Base-by-base conservation (phyloP, 2,113 vertebrate genomes). In the Nyctibius bracteatus region DNA sequence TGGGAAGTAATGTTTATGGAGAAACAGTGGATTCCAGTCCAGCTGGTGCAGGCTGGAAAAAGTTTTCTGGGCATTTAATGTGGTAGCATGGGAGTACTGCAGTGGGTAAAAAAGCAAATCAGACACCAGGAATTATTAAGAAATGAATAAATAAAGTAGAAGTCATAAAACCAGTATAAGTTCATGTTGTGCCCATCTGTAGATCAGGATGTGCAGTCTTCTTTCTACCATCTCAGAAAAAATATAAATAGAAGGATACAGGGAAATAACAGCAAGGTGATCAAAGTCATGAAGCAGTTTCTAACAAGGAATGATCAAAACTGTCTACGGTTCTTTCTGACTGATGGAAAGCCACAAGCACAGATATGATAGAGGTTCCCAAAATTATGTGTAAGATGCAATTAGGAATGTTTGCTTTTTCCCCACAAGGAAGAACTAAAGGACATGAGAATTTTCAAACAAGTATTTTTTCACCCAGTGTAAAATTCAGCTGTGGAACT, bases 221-320 rank as follows among this genome's bases (percentile, higher is more conserved):
- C 17, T 37, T 68, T 43, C 33, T 68, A 3, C 37, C 13, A 10
- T 52, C 23, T 70, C 35, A 68, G n/a, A 78, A 65, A 41, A 8
- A 2, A 15, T 0, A 2, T 5, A 15, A 27, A 12, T 33, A 37
- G 47, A 59, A 86, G 18, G 41, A 35, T 35, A 35, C 0, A n/a
- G 4, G 59, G 73, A 68, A 52, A 33, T 39, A 81, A 30, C 7
- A 83, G 39, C 25, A 23, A 51, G 30, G 21, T 19, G 30, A 33
- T 90, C 33, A 27, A 39, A 80, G 44, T 43, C 13, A 3, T 11
- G 22, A 30, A 23, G 57, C 67, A 37, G 8, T 35, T 82, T 55
- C 59, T 67, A 0, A 18, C 30, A 54, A 43, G 43, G 62, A 72
- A 80, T 61, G 67, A 23, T 43, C 47, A 88, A 41, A 88, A 35